phyloP scores from a whole-genome alignment of 2,113 vertebrate genomes.

The Gobiocypris rarus region DNA sequence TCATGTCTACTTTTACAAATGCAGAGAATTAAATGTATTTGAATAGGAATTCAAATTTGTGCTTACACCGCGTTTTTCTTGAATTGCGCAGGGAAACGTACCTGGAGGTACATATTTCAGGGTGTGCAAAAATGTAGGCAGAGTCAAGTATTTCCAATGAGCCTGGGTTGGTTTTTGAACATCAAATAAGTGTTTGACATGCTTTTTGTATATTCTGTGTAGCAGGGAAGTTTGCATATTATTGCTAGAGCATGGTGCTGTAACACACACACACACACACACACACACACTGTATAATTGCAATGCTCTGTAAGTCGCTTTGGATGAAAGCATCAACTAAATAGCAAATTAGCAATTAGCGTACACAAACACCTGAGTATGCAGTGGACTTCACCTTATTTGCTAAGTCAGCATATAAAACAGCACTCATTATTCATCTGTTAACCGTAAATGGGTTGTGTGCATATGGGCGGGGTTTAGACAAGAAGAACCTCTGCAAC shows the following conservation, averaged over 20 bases:
- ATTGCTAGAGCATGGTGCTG: not conserved
- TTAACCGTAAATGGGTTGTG: not conserved
- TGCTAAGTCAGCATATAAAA: constrained; percentile 14
- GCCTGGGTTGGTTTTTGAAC: no score
- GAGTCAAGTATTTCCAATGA: no score
- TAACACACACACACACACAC: no score
- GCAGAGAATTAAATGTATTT: no score
- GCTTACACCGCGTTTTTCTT: no score
- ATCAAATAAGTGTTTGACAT: no score
- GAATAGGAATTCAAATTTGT: no score
- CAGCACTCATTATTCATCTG: constrained; percentile 4
- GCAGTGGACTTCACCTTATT: constrained; percentile 43
- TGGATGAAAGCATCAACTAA: not conserved
- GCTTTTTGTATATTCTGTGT: no score
- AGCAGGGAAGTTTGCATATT: not conserved
- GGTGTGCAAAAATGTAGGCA: no score
- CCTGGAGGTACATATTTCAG: no score
- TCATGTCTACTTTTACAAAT: no score
- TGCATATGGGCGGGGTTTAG: not conserved
- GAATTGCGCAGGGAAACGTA: no score
- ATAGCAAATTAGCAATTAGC: constrained; percentile 1
- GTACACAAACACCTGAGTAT: constrained; percentile 18
- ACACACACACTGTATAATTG: not conserved
- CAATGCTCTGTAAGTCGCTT: not conserved
- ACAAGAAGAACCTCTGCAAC: not conserved